Evolutionary conservation across 2,888 invertebrate genomes (phyloP), one percentile per base, ranked within the genome.

Genomic region (Lepidochitona cinerea): DNA sequence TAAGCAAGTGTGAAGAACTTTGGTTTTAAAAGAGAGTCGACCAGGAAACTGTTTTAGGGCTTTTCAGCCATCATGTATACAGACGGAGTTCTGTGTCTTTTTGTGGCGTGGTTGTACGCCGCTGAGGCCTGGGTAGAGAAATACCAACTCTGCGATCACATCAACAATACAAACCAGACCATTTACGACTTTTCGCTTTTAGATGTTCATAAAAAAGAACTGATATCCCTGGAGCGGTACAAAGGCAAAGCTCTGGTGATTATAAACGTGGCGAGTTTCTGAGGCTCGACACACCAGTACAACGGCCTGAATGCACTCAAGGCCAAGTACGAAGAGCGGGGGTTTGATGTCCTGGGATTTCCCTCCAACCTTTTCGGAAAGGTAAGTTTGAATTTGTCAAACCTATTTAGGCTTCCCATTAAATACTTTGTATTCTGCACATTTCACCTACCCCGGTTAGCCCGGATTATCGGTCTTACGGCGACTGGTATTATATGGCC

Each of bases 301-400:
- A 33, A 65, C 33, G 72, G 73, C 5, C 71, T 83, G 79, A 81
- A 83, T 81, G 80, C 80, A 81, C 76, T 82, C 4, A 49, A 49
- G 23, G 49, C 18, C 18, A 49, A 49, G 29, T 77, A 80, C 65
- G 41, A 69, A 29, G 68, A 74, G 52, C 75, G 75, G 68, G 79
- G 79, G 59, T 80, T 83, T 71, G 72, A 73, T 7, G 37, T 83
- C 54, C 69, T 83, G 6, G 83, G 83, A 0, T 73, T 81, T 26
- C 83, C 83, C 0, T 83, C 82, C 71, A 83, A 83, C 71, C 82
- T 81, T 69, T 83, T 83, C 68, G 76, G 75, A 12, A 67, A 74
- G 79, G 81, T 81, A 69, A 72, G 79, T n/a, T n/a, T n/a, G n/a
- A n/a, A n/a, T n/a, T n/a, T n/a, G n/a, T n/a, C n/a, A n/a, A n/a